phyloP scores from a whole-genome alignment of 2,113 vertebrate genomes.

The Gymnobelideus leadbeateri region DNA sequence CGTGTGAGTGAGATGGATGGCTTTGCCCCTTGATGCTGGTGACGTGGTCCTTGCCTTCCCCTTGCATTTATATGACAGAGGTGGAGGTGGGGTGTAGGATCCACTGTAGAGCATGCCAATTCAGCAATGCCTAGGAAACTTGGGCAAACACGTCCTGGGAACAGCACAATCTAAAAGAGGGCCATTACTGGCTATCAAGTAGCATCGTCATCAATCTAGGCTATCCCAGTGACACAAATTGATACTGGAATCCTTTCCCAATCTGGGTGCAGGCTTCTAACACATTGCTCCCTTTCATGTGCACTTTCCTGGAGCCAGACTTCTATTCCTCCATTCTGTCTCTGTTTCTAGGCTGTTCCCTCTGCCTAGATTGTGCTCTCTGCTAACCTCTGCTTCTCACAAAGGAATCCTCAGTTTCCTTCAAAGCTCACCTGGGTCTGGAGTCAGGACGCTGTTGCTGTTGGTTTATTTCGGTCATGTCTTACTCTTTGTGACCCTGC shows the following conservation, averaged over 20 bases:
- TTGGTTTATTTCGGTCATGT: no score
- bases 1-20: not conserved
- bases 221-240: not conserved
- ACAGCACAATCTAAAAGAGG: not conserved
- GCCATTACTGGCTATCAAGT: not conserved
- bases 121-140: not conserved
- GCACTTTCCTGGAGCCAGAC: not conserved
- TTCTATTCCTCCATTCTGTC: not conserved
- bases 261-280: not conserved
- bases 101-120: not conserved
- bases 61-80: not conserved
- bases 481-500: no score
- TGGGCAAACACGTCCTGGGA: not conserved
- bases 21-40: not conserved
- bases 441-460: not conserved
- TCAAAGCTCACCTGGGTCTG: not conserved
- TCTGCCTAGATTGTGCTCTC: not conserved
- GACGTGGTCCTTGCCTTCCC: no score
- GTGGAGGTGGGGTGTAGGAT: not conserved
- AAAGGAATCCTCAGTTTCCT: not conserved
- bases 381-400: not conserved
- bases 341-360: not conserved
- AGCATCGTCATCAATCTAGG: not conserved
- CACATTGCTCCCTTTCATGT: not conserved
- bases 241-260: not conserved